A percentile compares a stretch with the other conserved stretches of the same genome.
These are phyloP conservation scores for Agonopterix arenella DNA, from an alignment of 2,888 invertebrate genomes.

Conservation along the genomic window DNA sequence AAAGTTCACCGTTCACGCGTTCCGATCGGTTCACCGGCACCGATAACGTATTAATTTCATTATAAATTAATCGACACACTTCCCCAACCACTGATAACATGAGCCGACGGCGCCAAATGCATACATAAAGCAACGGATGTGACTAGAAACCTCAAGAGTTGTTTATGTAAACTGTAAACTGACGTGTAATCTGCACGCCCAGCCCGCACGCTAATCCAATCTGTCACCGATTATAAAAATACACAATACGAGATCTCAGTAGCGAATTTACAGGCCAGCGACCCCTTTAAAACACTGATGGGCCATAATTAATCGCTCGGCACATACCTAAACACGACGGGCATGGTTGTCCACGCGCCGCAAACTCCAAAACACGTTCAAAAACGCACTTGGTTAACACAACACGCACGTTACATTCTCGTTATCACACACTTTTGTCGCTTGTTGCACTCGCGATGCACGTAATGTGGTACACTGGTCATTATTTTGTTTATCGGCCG, in stretches of 20 bases:
- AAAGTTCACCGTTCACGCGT: constrained; percentile 50
- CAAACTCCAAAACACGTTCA: constrained; percentile 63
- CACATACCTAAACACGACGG: constrained; percentile 72
- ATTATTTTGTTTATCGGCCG: constrained; percentile 70
- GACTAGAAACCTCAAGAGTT: constrained; percentile 17
- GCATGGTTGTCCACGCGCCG: constrained; percentile 63
- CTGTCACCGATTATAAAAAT: constrained; percentile 53
- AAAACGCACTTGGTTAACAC: constrained; percentile 60
- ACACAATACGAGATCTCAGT: constrained; percentile 40
- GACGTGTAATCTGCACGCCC: constrained; percentile 24
- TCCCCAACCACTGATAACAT: constrained; percentile 56
- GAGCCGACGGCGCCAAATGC: constrained; percentile 45
- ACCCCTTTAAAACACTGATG: constrained; percentile 58
- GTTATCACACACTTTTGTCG: constrained; percentile 72
- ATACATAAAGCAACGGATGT: constrained; percentile 44
- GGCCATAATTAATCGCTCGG: constrained; percentile 65
- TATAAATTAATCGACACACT: constrained; percentile 70
- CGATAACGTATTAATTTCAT: constrained; percentile 70
- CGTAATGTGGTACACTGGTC: constrained; percentile 64
- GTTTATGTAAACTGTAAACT: constrained; percentile 21
- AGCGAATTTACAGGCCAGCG: constrained; percentile 60
- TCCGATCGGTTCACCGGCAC: constrained; percentile 37
- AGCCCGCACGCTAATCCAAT: constrained; percentile 17
- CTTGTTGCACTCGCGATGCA: constrained; percentile 69
- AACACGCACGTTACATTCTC: constrained; percentile 68